phyloP scores from a whole-genome alignment of 2,113 vertebrate species.

The Chamaea fasciata region DNA sequence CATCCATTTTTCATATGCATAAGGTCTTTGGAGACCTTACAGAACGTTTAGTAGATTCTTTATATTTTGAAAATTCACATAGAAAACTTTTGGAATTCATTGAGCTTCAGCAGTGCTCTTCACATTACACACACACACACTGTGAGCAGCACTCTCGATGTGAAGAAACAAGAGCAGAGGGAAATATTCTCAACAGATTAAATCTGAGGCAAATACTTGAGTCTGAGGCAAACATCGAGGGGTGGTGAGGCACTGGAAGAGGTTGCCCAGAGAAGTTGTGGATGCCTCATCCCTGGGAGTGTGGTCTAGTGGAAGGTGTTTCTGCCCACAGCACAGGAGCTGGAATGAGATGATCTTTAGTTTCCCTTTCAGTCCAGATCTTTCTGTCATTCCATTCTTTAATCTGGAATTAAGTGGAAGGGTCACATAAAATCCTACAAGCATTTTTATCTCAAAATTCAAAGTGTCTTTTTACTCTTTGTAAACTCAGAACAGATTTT shows the following conservation, averaged over 20 bases:
- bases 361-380: background rate
- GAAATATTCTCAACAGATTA: background rate
- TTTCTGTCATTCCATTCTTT: background rate
- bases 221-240: background rate
- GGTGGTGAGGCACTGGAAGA: background rate
- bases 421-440: background rate
- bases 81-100: background rate
- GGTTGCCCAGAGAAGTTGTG: background rate
- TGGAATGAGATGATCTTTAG: background rate
- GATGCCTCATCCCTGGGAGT: background rate
- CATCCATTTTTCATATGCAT: background rate
- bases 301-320: background rate
- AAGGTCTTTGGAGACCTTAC: background rate
- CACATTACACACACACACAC: background rate
- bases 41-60: background rate
- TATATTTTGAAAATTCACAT: background rate
- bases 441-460: background rate
- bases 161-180: background rate
- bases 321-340: fast-evolving
- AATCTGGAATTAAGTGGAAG: background rate
- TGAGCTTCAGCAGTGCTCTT: background rate
- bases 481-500: background rate
- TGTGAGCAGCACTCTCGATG: background rate
- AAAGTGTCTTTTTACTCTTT: background rate
- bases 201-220: background rate